phyloP scores from a whole-genome alignment of 2,113 vertebrate genomes.

The Chiloscyllium plagiosum region DNA sequence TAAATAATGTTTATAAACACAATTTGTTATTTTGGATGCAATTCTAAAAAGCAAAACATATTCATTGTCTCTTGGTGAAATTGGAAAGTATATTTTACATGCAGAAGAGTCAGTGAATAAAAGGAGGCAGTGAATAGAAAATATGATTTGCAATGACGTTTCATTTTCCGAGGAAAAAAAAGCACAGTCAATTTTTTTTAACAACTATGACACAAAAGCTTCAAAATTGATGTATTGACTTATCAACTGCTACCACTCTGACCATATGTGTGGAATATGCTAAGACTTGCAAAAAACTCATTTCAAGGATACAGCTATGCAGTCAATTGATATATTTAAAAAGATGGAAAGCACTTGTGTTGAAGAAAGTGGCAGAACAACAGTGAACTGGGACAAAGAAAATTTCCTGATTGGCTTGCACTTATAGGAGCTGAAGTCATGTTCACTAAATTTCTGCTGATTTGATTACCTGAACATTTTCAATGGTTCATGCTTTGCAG shows the following conservation, averaged over 20 bases:
- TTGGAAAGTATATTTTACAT: no score
- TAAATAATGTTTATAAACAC: not conserved
- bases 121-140: not conserved
- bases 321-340: no score
- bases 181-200: not conserved
- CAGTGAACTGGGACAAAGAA: not conserved
- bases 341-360: not conserved
- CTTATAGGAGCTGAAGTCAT: not conserved
- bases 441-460: not conserved
- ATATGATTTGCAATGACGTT: not conserved
- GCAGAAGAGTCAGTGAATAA: not conserved
- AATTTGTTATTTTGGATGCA: not conserved
- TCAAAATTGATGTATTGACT: not conserved
- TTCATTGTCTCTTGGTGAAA: not conserved
- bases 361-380: not conserved
- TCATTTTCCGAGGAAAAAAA: not conserved
- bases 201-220: not conserved
- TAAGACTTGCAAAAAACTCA: not conserved
- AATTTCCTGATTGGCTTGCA: not conserved
- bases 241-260: not conserved
- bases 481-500: not conserved
- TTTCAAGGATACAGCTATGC: not conserved
- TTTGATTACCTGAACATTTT: not conserved
- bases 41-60: not conserved
- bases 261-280: not conserved